Evolutionary conservation across 2,797 vertebrate genomes (phyloP).

Genomic region (Staurois parvus): DNA sequence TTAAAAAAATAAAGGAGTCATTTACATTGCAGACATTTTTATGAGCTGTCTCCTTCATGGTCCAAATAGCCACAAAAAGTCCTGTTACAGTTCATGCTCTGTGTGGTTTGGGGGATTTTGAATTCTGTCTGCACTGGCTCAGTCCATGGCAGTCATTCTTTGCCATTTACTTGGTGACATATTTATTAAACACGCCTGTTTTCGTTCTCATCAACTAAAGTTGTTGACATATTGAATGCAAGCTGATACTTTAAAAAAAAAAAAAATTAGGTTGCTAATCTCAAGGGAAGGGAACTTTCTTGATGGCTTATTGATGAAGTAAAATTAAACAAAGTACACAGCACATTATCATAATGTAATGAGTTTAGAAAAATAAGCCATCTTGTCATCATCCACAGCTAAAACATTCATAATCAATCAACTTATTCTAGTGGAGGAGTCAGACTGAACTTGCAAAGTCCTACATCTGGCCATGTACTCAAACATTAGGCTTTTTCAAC

Average conservation of each 20-base stretch:
- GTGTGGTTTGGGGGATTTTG: slow-evolving; percentile 5
- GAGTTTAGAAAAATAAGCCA: background rate
- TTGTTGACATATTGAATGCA: slow-evolving; percentile 5
- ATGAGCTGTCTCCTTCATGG: slow-evolving; percentile 56
- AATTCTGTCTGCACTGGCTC: slow-evolving; percentile 21
- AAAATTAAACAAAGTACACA: background rate
- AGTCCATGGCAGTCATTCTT: background rate
- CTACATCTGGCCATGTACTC: too few species aligned
- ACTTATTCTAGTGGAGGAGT: background rate
- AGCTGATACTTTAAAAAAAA: slow-evolving; percentile 1
- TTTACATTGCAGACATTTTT: slow-evolving; percentile 55
- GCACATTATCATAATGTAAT: background rate
- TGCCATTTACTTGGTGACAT: slow-evolving; percentile 19
- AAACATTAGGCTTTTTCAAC: too few species aligned
- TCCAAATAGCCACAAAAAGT: slow-evolving; percentile 40
- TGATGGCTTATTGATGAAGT: background rate
- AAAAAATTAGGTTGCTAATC: too few species aligned
- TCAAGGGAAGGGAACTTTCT: background rate
- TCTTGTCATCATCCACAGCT: background rate
- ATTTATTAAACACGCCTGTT: slow-evolving; percentile 21
- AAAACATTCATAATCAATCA: background rate
- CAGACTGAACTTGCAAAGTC: too few species aligned
- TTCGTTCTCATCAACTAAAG: slow-evolving; percentile 4
- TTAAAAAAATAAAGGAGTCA: slow-evolving; percentile 33
- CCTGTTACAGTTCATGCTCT: slow-evolving; percentile 28